Percentiles rank a stretch among this genome's conserved stretches.
phyloP scores from a whole-genome alignment of 2,797 vertebrate species.

The Lerista edwardsae region DNA sequence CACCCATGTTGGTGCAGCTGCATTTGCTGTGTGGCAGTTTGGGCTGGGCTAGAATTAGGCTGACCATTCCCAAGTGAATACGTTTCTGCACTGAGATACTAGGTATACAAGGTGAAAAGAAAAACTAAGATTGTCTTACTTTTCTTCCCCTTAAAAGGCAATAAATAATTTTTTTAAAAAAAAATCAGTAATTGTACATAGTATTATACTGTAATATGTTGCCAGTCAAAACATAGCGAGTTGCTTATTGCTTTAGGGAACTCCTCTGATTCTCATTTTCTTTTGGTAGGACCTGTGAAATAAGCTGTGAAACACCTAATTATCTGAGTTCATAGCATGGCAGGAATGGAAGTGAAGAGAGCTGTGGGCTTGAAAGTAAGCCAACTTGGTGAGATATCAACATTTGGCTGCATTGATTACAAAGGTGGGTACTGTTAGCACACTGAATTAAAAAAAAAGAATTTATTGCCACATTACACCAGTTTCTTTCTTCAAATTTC shows the following conservation, averaged over 20 bases:
- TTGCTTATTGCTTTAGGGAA: neutral
- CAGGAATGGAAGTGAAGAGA: slow-evolving; percentile 5
- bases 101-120: neutral
- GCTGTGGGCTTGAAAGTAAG: slow-evolving; percentile 9
- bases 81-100: neutral
- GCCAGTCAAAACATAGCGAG: neutral
- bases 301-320: slow-evolving; percentile 7
- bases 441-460: slow-evolving; percentile 24
- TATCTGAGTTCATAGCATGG: neutral
- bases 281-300: neutral
- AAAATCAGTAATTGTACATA: neutral
- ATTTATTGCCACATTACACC: slow-evolving; percentile 31
- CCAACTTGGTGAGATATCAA: slow-evolving; percentile 26
- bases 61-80: neutral
- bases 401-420: slow-evolving; percentile 18
- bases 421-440: slow-evolving; percentile 39
- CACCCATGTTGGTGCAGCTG: too few species aligned
- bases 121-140: neutral
- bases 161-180: neutral
- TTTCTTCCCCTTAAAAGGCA: neutral
- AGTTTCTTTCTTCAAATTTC: slow-evolving; percentile 44
- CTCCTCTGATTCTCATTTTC: neutral
- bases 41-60: too few species aligned
- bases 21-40: too few species aligned
- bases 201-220: neutral